Evolutionary conservation across 1,140 invertebrate genomes (phyloP).

Genomic region (Anastatus disparis): DNA sequence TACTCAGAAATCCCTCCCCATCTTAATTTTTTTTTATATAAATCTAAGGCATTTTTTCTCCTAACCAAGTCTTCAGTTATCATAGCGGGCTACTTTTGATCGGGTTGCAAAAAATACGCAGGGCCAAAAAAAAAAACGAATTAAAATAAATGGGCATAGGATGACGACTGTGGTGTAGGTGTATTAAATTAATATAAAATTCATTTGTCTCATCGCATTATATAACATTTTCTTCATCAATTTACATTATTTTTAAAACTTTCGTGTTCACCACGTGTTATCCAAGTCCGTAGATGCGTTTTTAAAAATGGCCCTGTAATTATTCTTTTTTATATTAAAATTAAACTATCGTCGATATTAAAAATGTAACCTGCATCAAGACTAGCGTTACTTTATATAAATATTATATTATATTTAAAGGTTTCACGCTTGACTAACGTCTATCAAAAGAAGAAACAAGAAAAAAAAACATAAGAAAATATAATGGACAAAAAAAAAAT

Average conservation of each 20-base stretch:
- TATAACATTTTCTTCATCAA: too few relatives aligned
- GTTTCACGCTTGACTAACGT: slow-evolving; percentile 66
- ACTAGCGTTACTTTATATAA: slow-evolving; percentile 60
- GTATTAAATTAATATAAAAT: background rate
- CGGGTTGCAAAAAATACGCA: slow-evolving; percentile 60
- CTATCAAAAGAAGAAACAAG: slow-evolving; percentile 60
- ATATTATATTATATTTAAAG: slow-evolving; percentile 56
- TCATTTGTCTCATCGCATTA: background rate
- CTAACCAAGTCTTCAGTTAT: slow-evolving; percentile 55
- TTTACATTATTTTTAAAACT: too few relatives aligned
- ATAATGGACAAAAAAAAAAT: too few relatives aligned
- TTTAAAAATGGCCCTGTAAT: too few relatives aligned
- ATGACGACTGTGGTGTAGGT: background rate
- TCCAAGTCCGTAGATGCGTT: too few relatives aligned
- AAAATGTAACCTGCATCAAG: slow-evolving; percentile 67
- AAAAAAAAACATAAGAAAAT: too few relatives aligned
- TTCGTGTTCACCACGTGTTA: background rate
- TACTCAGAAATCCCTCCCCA: slow-evolving; percentile 48
- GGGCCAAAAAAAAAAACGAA: background rate
- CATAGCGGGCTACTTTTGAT: slow-evolving; percentile 64
- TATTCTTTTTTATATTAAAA: background rate
- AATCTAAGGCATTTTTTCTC: slow-evolving; percentile 51
- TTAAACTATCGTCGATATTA: slow-evolving; percentile 39
- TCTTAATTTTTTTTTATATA: too few relatives aligned
- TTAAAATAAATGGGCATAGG: background rate